A percentile compares a stretch with the other conserved stretches of the same genome.
These are phyloP conservation scores for Erpetoichthys calabaricus DNA, from an alignment of 2,797 vertebrate species.

Conservation along the genomic window DNA sequence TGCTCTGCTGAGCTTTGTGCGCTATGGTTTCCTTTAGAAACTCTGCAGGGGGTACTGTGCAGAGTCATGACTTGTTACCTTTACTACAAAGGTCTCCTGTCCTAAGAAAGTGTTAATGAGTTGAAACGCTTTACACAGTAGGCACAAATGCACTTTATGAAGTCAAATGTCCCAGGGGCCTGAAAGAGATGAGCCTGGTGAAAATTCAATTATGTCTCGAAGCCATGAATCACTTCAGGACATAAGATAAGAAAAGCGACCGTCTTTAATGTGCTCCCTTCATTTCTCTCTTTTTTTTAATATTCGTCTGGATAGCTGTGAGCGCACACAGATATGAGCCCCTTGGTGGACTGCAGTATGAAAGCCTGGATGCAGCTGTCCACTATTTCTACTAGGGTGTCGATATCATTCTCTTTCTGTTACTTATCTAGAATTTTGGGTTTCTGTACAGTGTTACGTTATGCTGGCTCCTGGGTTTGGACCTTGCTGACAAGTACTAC, in stretches of 20 bases:
- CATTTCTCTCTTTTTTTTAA: not conserved
- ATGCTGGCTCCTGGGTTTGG: no score
- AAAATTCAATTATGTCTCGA: constrained; percentile 27
- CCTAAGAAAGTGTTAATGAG: constrained; percentile 12
- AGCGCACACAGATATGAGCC: no score
- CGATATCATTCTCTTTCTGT: constrained; percentile 19
- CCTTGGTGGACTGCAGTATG: no score
- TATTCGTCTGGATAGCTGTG: no score
- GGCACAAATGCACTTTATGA: constrained; percentile 26
- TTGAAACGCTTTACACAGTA: constrained; percentile 15
- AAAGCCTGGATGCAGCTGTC: constrained; percentile 10
- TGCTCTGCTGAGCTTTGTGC: no score
- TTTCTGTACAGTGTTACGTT: no score
- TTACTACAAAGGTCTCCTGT: no score
- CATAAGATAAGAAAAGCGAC: constrained; percentile 6
- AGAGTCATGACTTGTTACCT: no score
- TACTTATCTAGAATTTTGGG: no score
- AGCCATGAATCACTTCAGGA: constrained; percentile 26
- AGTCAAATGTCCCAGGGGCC: constrained; percentile 29
- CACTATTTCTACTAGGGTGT: constrained; percentile 15
- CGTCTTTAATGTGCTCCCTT: not conserved
- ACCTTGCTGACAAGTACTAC: no score
- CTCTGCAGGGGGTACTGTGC: no score
- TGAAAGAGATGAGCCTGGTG: constrained; percentile 20
- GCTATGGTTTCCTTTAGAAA: no score